Percentiles rank a stretch among this genome's conserved stretches.
Evolutionary conservation across 2,113 vertebrate species (phyloP).

Genomic region (Sinosuthora webbiana): DNA sequence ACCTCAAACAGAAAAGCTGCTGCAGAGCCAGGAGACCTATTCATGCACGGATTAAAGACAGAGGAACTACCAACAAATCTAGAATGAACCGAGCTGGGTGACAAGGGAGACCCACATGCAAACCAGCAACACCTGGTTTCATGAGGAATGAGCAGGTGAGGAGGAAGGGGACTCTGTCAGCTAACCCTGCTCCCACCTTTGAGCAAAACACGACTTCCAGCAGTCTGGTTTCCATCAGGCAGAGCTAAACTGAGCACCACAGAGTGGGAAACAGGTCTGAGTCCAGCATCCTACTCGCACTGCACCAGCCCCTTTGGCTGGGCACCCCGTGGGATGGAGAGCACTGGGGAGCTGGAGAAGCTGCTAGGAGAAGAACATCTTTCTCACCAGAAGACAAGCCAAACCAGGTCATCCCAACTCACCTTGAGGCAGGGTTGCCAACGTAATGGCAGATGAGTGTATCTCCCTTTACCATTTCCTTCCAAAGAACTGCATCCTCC

Average conservation of each 20-base stretch:
- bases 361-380: not conserved
- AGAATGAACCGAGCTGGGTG: not conserved
- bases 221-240: not conserved
- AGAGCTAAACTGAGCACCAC: not conserved
- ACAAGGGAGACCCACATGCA: accelerated
- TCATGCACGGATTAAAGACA: not conserved
- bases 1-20: not conserved
- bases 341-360: not conserved
- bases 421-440: not conserved
- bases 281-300: accelerated
- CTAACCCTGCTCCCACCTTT: not conserved
- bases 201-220: not conserved
- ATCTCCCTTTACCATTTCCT: not conserved
- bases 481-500: not conserved
- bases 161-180: not conserved
- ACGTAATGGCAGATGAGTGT: not conserved
- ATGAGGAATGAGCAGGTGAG: not conserved
- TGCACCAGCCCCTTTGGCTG: accelerated
- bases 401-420: not conserved
- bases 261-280: not conserved
- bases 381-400: not conserved
- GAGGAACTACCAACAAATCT: not conserved
- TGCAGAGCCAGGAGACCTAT: not conserved
- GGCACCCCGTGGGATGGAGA: accelerated
- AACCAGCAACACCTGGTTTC: not conserved